Percentiles rank a stretch among this genome's conserved stretches.
These are phyloP conservation scores for Myotis planiceps DNA, from an alignment of 2,797 vertebrate genomes.

Conservation along the genomic window DNA sequence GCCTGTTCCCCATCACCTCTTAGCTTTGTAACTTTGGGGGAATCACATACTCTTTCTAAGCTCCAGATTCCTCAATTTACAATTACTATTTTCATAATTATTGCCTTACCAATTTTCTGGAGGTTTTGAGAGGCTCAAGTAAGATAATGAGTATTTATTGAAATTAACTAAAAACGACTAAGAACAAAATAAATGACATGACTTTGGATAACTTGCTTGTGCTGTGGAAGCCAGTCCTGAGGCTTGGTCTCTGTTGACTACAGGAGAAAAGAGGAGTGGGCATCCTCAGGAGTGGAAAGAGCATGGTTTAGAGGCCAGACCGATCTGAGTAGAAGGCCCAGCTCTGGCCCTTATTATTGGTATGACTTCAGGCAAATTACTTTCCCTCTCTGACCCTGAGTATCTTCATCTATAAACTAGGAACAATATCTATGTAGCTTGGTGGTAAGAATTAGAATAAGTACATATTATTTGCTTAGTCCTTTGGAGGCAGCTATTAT, in stretches of 20 bases:
- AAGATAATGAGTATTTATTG: slow-evolving; percentile 38
- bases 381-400: not conserved
- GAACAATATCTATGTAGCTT: not conserved
- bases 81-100: slow-evolving; percentile 26
- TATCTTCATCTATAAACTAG: not conserved
- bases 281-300: not conserved
- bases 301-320: not conserved
- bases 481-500: not conserved
- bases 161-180: slow-evolving; percentile 20
- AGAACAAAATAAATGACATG: not conserved
- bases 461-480: not conserved
- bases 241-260: not conserved
- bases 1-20: not conserved
- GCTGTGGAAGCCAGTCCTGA: not conserved
- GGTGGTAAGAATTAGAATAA: not conserved
- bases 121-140: not conserved
- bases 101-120: slow-evolving; percentile 24
- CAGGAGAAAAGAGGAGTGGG: not conserved
- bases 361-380: not conserved
- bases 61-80: not conserved
- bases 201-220: not conserved
- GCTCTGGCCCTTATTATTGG: not conserved
- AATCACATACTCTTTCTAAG: slow-evolving; percentile 17
- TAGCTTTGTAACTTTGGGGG: not conserved
- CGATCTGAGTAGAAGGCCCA: not conserved